These are phyloP conservation scores for Dusona sp. DNA, from an alignment of 2,888 invertebrate genomes.

Conservation along the genomic window DNA sequence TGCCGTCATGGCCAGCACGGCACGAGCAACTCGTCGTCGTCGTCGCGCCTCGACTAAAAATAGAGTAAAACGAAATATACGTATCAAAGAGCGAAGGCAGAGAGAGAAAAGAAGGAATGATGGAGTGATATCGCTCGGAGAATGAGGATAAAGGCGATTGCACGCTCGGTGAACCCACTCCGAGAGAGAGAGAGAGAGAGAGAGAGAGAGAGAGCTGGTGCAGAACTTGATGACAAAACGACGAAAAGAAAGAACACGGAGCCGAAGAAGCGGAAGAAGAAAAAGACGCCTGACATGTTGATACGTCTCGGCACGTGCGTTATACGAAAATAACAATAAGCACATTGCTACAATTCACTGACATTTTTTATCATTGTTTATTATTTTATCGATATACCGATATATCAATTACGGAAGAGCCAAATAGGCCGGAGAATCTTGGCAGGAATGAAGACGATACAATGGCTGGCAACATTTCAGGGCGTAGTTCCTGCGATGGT, in stretches of 20 bases:
- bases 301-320: conserved; percentile 61
- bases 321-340: conserved; percentile 2
- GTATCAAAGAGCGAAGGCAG: conserved; percentile 32
- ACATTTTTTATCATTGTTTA: background rate
- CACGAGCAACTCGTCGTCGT: conserved; percentile 73
- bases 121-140: conserved; percentile 59
- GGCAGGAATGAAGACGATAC: background rate
- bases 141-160: conserved; percentile 66
- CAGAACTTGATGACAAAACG: conserved; percentile 64
- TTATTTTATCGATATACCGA: background rate
- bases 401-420: background rate
- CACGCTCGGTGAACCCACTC: conserved; percentile 59
- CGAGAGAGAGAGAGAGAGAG: conserved; percentile 28
- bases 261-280: conserved; percentile 12
- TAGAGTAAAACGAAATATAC: conserved; percentile 22
- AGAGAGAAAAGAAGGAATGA: conserved; percentile 48
- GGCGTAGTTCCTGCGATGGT: conserved; percentile 74
- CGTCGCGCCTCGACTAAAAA: conserved; percentile 64
- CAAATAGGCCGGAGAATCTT: background rate
- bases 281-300: conserved; percentile 30
- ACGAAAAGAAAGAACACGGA: conserved; percentile 27
- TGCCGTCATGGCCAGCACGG: conserved; percentile 75
- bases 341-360: conserved; percentile 13
- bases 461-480: conserved; percentile 68
- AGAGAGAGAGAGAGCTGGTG: conserved; percentile 48